phyloP scores from a whole-genome alignment of 2,888 invertebrate genomes.

The Tetragonisca angustula region DNA sequence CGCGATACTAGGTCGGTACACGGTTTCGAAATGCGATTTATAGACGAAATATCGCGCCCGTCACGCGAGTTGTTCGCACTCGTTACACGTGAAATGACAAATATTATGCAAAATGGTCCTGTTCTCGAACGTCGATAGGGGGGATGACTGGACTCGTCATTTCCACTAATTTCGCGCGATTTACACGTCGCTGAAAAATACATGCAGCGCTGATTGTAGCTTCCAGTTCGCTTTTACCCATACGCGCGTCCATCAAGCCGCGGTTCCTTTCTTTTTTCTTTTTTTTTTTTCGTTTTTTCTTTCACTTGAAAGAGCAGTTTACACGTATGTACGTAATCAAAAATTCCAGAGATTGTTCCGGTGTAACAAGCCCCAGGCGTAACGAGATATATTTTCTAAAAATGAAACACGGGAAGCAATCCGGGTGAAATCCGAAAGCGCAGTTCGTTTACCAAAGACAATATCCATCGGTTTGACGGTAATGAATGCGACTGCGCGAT shows the following conservation, averaged over 20 bases:
- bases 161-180: slow-evolving; percentile 75
- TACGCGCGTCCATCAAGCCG: slow-evolving; percentile 18
- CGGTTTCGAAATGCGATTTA: slow-evolving; percentile 22
- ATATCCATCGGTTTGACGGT: slow-evolving; percentile 14
- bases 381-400: background rate
- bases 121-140: background rate
- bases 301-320: background rate
- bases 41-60: slow-evolving; percentile 63
- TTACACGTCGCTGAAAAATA: slow-evolving; percentile 67
- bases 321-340: background rate
- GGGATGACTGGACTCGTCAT: slow-evolving; percentile 67
- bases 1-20: background rate
- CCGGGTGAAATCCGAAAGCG: slow-evolving; percentile 9
- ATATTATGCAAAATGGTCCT: slow-evolving; percentile 77
- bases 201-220: slow-evolving; percentile 37
- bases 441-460: slow-evolving; percentile 19
- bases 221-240: slow-evolving; percentile 18
- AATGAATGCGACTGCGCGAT: slow-evolving; percentile 19
- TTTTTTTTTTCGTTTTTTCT: too few species aligned
- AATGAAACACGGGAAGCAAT: slow-evolving; percentile 2
- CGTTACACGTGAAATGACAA: slow-evolving; percentile 73
- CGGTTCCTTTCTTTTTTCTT: background rate
- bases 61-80: slow-evolving; percentile 68
- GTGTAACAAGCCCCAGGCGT: background rate
- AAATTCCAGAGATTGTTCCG: slow-evolving; percentile 2